Evolutionary conservation across 2,797 vertebrate genomes (phyloP), one percentile per base, ranked within the genome.

Genomic region (Acanthornis magna): DNA sequence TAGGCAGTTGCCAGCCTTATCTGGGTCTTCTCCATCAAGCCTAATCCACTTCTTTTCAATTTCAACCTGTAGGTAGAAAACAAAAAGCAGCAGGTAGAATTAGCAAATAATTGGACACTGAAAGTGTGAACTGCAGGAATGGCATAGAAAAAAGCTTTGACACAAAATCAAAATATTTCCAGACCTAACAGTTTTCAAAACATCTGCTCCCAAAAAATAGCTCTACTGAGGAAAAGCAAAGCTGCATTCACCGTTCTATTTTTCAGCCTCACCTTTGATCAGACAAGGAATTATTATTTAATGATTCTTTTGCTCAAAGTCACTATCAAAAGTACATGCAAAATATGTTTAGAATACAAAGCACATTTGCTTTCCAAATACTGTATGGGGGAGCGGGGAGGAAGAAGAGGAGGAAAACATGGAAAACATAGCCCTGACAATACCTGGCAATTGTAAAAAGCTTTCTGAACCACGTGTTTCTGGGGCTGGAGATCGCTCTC

Each of bases 31-130:
- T 95, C 98, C 98, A 73, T 98, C 98, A 27, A 98, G 98, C 84
- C 98, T 98, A 95, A 99, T 99, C 98, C 98, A 98, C 95, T 99
- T 99, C 98, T 98, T 99, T 96, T 99, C 99, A 92, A 99, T 99
- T 97, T 99, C 99, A 97, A 99, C 98, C 99, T 99, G 93, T 47
- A 95, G 58, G 26, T 14, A 80, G 68, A 93, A 97, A 95, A 71
- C 93, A 91, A 97, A 92, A 83, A 57, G 18, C 38, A 57, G 4
- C 32, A 96, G 6, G 65, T 73, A 88, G 70, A 88, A 63, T 65
- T 96, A 97, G 48, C 54, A 93, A 92, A 36, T 65, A 84, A 58
- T 22, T 78, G 82, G 43, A 78, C 66, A 85, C 26, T 55, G 67
- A 58, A 84, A 90, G 55, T 48, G 42, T 75, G 79, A 95, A 85